These are phyloP conservation scores for Tachysurus vachellii DNA, from an alignment of 2,113 vertebrate genomes.

Conservation along the genomic window DNA sequence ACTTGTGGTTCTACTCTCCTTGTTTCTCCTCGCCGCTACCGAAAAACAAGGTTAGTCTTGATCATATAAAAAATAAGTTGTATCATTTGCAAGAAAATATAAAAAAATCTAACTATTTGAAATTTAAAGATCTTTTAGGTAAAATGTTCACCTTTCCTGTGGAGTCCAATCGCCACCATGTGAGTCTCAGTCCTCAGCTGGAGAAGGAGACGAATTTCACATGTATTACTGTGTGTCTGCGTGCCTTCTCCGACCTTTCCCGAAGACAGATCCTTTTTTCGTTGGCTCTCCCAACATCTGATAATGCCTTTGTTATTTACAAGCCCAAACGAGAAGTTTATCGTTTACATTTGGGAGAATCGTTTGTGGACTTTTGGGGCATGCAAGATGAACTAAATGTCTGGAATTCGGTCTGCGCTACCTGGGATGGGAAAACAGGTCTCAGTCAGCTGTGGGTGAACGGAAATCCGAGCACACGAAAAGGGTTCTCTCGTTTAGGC, in stretches of 20 bases:
- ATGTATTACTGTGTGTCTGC: conserved; percentile 16
- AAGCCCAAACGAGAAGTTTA: background rate
- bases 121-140: conserved; percentile 27
- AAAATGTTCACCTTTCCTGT: conserved; percentile 41
- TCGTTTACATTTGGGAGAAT: background rate
- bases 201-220: background rate
- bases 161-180: conserved; percentile 9
- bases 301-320: background rate
- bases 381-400: conserved; percentile 10
- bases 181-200: background rate
- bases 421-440: conserved; percentile 45
- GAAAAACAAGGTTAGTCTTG: background rate
- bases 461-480: conserved; percentile 22
- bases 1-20: background rate
- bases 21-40: background rate
- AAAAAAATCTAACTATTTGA: background rate
- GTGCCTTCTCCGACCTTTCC: conserved; percentile 20
- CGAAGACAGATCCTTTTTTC: background rate
- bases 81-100: background rate
- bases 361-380: background rate
- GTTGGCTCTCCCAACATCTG: background rate
- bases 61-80: background rate
- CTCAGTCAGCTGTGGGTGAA: conserved; percentile 52
- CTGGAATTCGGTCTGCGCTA: conserved; percentile 51
- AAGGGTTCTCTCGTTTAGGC: background rate